Percentiles rank a stretch among this genome's conserved stretches.
Evolutionary conservation across 2,888 invertebrate species (phyloP).

Genomic region (Callimorpha dominula): DNA sequence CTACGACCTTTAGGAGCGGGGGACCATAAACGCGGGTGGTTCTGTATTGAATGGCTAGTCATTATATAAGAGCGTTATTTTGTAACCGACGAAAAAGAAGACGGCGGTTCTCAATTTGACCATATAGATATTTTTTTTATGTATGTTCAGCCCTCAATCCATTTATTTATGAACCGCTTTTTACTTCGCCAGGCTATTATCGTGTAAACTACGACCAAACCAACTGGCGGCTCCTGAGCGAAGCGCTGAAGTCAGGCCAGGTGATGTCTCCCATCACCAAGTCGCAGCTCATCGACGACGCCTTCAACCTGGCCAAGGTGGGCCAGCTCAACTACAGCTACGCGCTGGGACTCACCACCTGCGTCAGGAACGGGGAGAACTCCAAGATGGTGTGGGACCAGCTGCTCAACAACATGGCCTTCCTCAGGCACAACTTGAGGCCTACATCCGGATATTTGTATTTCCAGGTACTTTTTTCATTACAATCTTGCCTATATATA

Average conservation of each 20-base stretch:
- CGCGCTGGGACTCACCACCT: slow-evolving; percentile 88
- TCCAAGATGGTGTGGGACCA: slow-evolving; percentile 90
- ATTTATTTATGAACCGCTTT: not conserved
- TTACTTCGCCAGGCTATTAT: slow-evolving; percentile 82
- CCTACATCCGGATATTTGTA: slow-evolving; percentile 82
- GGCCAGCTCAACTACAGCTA: slow-evolving; percentile 86
- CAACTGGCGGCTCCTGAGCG: slow-evolving; percentile 86
- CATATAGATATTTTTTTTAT: too few relatives aligned
- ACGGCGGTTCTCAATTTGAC: too few relatives aligned
- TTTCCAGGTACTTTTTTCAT: slow-evolving; percentile 71
- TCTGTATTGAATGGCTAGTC: too few relatives aligned
- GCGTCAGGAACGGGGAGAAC: slow-evolving; percentile 86
- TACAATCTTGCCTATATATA: too few relatives aligned
- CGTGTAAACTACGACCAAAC: slow-evolving; percentile 87
- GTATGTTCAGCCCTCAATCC: not conserved
- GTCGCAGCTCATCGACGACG: slow-evolving; percentile 91
- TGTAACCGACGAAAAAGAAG: too few relatives aligned
- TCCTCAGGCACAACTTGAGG: slow-evolving; percentile 80
- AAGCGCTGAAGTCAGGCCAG: slow-evolving; percentile 81
- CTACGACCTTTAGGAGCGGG: too few relatives aligned
- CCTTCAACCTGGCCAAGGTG: slow-evolving; percentile 88
- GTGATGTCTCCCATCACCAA: slow-evolving; percentile 87
- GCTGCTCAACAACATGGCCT: slow-evolving; percentile 85
- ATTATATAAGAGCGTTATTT: too few relatives aligned
- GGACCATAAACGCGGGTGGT: too few relatives aligned